Percentiles rank a stretch among this genome's conserved stretches.
Conservation (phyloP, 2,888 invertebrate genomes). For the Drosophila prolongata region DNA sequence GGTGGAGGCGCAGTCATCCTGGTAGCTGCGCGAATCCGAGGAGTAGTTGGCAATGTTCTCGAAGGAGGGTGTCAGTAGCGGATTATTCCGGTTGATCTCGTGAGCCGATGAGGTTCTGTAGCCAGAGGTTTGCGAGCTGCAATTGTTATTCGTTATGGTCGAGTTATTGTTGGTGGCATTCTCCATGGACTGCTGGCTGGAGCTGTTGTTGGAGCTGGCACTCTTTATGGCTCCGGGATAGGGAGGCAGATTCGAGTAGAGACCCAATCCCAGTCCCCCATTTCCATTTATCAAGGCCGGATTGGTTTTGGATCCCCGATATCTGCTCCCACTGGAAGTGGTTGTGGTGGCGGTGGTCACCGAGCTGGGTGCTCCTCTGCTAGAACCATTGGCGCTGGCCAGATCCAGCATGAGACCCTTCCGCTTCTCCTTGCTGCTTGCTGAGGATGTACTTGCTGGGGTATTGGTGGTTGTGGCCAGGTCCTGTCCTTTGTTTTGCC, state of each 20-base stretch:
- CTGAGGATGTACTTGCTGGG: neutral
- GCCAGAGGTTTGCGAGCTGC: conserved; percentile 79
- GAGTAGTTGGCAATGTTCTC: conserved; percentile 84
- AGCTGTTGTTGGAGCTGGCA: conserved; percentile 72
- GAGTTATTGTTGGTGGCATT: conserved; percentile 74
- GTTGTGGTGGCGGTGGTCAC: conserved; percentile 51
- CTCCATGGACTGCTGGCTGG: conserved; percentile 69
- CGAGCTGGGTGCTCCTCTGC: conserved; percentile 13
- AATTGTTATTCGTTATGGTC: conserved; percentile 76
- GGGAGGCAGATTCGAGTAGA: conserved; percentile 80
- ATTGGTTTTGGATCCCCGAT: conserved; percentile 62
- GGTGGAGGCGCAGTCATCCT: conserved; percentile 84
- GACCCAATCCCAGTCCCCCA: conserved; percentile 46
- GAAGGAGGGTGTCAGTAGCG: conserved; percentile 80
- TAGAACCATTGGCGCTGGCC: conserved; percentile 57
- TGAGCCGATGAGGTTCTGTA: conserved; percentile 81
- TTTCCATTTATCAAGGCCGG: conserved; percentile 71
- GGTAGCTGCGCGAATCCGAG: conserved; percentile 83
- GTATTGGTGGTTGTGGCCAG: neutral
- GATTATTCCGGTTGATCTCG: conserved; percentile 83
- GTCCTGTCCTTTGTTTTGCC: conserved; percentile 54
- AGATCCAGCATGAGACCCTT: conserved; percentile 88
- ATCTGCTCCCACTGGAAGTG: conserved; percentile 44
- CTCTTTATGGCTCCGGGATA: conserved; percentile 74
- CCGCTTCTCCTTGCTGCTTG: conserved; percentile 78